phyloP scores from a whole-genome alignment of 2,113 vertebrate species.

The Nyctereutes procyonoides region DNA sequence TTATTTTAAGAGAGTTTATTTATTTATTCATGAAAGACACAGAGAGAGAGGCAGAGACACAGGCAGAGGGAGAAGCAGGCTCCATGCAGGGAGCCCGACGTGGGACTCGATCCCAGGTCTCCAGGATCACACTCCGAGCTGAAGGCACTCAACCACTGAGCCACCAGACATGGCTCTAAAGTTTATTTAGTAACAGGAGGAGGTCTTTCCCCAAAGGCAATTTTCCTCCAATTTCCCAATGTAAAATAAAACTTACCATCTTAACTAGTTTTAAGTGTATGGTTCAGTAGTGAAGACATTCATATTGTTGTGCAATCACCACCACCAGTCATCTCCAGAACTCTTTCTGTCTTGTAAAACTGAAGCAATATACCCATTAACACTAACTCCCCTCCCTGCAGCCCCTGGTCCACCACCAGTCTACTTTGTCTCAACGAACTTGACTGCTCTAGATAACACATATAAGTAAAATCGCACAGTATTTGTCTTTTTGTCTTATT shows the following conservation, averaged over 20 bases:
- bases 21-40: no score
- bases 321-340: background rate
- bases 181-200: background rate
- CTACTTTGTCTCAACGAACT: background rate
- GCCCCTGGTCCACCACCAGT: background rate
- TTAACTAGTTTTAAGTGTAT: background rate
- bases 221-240: background rate
- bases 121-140: no score
- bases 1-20: background rate
- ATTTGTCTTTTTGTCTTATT: background rate
- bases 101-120: no score
- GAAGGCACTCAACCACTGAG: no score
- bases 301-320: rapidly evolving
- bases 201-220: background rate
- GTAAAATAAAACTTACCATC: background rate
- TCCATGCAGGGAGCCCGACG: no score
- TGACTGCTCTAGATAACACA: background rate
- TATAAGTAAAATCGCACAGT: background rate
- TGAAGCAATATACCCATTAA: background rate
- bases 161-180: background rate
- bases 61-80: no score
- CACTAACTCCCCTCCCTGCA: background rate
- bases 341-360: background rate
- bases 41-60: no score
- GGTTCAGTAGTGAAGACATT: background rate